phyloP scores from a whole-genome alignment of 2,113 vertebrate species.

The Daphoenositta chrysoptera region DNA sequence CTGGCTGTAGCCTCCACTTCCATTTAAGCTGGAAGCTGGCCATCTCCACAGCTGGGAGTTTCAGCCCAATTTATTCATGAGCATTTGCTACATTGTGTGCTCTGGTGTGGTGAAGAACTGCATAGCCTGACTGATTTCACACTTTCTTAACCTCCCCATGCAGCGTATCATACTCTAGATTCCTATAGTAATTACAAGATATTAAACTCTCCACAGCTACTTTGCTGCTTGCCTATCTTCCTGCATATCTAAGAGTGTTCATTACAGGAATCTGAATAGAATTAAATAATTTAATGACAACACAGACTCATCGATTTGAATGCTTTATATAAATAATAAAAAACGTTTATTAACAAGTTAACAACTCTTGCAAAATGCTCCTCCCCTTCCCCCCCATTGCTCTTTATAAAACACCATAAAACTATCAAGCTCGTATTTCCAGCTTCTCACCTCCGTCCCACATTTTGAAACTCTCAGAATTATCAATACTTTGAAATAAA shows the following conservation, averaged over 20 bases:
- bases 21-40: neutral
- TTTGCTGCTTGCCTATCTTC: neutral
- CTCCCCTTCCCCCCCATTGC: neutral
- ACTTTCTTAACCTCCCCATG: neutral
- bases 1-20: neutral
- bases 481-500: neutral
- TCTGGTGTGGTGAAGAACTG: neutral
- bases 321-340: neutral
- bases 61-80: neutral
- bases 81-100: neutral
- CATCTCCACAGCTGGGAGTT: neutral
- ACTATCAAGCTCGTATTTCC: neutral
- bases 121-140: neutral
- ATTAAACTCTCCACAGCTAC: neutral
- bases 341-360: conserved; percentile 13
- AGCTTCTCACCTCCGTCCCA: neutral
- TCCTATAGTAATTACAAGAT: neutral
- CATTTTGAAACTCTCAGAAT: neutral
- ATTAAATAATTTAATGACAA: neutral
- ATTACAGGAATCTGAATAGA: neutral
- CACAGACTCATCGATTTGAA: neutral
- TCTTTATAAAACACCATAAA: neutral
- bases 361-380: neutral
- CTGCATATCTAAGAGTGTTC: neutral
- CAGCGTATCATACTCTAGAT: neutral